Conservation (phyloP, 2,113 vertebrate species). For the Atractosteus spatula region DNA sequence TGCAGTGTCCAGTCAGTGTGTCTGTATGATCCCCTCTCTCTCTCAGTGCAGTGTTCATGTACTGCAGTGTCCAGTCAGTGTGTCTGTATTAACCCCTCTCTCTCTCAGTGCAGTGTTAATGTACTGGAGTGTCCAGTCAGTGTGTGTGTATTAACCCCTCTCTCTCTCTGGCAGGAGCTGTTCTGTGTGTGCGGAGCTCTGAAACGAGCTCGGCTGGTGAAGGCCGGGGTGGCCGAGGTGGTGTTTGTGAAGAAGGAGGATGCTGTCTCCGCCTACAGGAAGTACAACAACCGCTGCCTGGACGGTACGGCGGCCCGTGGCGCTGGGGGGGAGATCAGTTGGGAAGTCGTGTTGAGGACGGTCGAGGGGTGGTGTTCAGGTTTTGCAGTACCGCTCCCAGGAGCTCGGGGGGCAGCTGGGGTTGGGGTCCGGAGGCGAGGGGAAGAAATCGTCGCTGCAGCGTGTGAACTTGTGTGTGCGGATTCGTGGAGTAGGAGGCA, state of each 20-base stretch:
- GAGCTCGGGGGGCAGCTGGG: too few relatives aligned
- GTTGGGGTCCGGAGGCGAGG: not conserved
- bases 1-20: too few relatives aligned
- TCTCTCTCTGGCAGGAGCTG: conserved; percentile 72
- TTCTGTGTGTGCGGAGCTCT: conserved; percentile 96
- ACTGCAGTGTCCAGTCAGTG: too few relatives aligned
- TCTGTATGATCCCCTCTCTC: too few relatives aligned
- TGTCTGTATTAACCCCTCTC: too few relatives aligned
- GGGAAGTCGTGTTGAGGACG: not conserved
- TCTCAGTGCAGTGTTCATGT: too few relatives aligned
- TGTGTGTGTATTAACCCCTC: conserved; percentile 1
- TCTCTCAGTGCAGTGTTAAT: too few relatives aligned
- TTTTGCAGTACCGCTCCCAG: too few relatives aligned
- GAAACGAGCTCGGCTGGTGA: conserved; percentile 88
- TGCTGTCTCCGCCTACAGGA: conserved; percentile 92
- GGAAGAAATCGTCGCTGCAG: not conserved
- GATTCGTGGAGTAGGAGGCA: too few relatives aligned
- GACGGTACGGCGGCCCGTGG: conserved; percentile 74
- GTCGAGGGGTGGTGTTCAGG: not conserved
- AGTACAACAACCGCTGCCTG: conserved; percentile 96
- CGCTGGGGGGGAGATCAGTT: conserved; percentile 17
- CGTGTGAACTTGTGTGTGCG: conserved; percentile 9
- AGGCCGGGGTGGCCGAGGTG: conserved; percentile 92
- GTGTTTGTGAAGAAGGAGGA: conserved; percentile 97
- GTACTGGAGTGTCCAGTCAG: too few relatives aligned